Percentiles rank a stretch among this genome's conserved stretches.
These are phyloP conservation scores for Larimichthys crocea DNA, from an alignment of 2,113 vertebrate genomes.

Conservation along the genomic window DNA sequence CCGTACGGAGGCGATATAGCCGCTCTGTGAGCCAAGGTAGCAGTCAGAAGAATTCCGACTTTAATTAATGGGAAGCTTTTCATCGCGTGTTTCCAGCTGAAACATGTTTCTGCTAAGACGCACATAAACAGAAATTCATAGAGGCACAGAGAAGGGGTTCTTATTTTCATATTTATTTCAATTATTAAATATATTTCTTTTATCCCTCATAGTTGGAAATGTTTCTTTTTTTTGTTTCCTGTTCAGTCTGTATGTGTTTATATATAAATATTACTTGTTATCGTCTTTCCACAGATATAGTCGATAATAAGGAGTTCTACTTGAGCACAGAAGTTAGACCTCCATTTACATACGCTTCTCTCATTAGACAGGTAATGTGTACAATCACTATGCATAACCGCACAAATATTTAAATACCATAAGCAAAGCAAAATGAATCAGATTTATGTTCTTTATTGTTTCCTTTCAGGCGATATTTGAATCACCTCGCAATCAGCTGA, in stretches of 20 bases:
- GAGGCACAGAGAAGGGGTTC: not conserved
- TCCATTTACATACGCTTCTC: slow-evolving; percentile 97
- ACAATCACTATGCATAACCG: not conserved
- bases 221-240: not conserved
- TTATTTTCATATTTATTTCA: not conserved
- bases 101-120: not conserved
- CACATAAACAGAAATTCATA: not conserved
- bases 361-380: slow-evolving; percentile 96
- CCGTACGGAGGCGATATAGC: slow-evolving; percentile 94
- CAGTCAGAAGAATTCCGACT: not conserved
- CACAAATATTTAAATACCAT: not conserved
- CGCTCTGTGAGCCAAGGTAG: slow-evolving; percentile 97
- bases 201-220: not conserved
- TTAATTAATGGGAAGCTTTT: not conserved
- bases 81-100: not conserved
- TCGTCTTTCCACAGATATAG: slow-evolving; percentile 90
- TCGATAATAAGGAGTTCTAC: slow-evolving; percentile 99
- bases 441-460: not conserved
- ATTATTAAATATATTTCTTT: not conserved
- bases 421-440: accelerated
- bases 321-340: slow-evolving; percentile 97
- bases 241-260: not conserved
- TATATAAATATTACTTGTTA: not conserved
- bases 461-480: slow-evolving; percentile 93
- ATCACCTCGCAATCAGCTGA: slow-evolving; percentile 97